Conservation (phyloP, 2,888 invertebrate genomes). For the Pemphredon lugubris region DNA sequence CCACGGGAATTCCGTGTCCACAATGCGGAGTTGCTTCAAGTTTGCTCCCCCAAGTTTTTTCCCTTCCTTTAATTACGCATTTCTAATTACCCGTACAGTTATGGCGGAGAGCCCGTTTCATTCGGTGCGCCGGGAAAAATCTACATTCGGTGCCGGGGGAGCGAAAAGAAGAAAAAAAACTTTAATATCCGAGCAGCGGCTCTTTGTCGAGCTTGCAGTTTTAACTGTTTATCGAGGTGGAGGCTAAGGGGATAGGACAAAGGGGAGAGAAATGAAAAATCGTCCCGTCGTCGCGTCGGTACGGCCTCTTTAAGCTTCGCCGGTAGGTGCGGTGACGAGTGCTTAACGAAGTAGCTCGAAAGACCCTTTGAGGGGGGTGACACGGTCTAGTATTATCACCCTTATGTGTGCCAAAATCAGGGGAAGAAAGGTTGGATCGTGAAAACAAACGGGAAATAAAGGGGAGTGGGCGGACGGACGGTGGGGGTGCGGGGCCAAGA, state of each 20-base stretch:
- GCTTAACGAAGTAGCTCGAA: slow-evolving; percentile 35
- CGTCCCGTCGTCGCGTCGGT: neutral
- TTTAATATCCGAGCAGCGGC: too few species aligned
- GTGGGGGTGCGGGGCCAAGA: neutral
- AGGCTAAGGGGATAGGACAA: too few species aligned
- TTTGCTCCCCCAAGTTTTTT: too few species aligned
- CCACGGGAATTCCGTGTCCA: slow-evolving; percentile 32
- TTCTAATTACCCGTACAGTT: slow-evolving; percentile 41
- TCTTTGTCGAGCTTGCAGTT: too few species aligned
- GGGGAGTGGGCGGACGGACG: neutral
- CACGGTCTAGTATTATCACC: slow-evolving; percentile 21
- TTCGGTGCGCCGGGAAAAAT: too few species aligned
- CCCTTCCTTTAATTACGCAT: slow-evolving; percentile 49
- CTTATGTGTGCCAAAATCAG: slow-evolving; percentile 17
- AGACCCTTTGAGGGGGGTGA: slow-evolving; percentile 15
- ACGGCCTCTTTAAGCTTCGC: slow-evolving; percentile 17
- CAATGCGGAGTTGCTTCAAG: slow-evolving; percentile 39
- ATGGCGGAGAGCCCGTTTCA: neutral
- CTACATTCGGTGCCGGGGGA: too few species aligned
- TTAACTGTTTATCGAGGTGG: too few species aligned
- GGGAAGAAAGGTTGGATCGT: neutral
- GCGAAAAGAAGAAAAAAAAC: too few species aligned
- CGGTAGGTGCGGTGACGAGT: slow-evolving; percentile 29
- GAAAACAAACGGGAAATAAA: slow-evolving; percentile 23
- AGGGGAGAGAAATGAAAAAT: slow-evolving; percentile 29